A percentile compares a stretch with the other conserved stretches of the same genome.
Conservation (phyloP, 1,140 invertebrate species). For the Leptinotarsa defecta region DNA sequence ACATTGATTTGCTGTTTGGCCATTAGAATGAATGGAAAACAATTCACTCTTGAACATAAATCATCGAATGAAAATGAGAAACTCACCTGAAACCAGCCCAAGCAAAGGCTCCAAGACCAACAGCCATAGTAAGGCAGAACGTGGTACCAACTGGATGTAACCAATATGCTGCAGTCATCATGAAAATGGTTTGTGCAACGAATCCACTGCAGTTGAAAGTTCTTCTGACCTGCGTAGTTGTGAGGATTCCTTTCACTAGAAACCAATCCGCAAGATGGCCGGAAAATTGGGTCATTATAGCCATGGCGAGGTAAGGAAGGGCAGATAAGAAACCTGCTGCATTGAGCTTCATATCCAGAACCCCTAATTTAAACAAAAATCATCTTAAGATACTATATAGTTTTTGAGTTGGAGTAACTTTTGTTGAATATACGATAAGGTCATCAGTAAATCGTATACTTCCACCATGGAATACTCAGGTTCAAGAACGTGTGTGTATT, state of each 20-base stretch:
- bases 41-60: too few relatives aligned
- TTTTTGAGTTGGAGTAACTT: too few relatives aligned
- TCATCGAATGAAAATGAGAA: too few relatives aligned
- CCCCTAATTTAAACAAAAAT: constrained; percentile 60
- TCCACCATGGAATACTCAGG: too few relatives aligned
- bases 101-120: constrained; percentile 86
- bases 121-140: constrained; percentile 79
- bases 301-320: constrained; percentile 86
- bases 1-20: too few relatives aligned
- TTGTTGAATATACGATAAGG: too few relatives aligned
- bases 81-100: constrained; percentile 83
- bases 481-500: too few relatives aligned
- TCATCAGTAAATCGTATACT: too few relatives aligned
- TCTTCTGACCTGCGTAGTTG: constrained; percentile 75
- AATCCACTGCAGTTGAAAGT: constrained; percentile 81
- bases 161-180: constrained; percentile 77
- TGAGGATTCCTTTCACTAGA: constrained; percentile 65
- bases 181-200: constrained; percentile 81
- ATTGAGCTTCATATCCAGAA: constrained; percentile 71
- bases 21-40: too few relatives aligned
- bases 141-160: constrained; percentile 69
- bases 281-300: constrained; percentile 76
- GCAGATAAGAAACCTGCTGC: constrained; percentile 82
- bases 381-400: too few relatives aligned
- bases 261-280: constrained; percentile 84